Evolutionary conservation across 2,113 vertebrate species (phyloP).

Genomic region (Ifrita kowaldi): DNA sequence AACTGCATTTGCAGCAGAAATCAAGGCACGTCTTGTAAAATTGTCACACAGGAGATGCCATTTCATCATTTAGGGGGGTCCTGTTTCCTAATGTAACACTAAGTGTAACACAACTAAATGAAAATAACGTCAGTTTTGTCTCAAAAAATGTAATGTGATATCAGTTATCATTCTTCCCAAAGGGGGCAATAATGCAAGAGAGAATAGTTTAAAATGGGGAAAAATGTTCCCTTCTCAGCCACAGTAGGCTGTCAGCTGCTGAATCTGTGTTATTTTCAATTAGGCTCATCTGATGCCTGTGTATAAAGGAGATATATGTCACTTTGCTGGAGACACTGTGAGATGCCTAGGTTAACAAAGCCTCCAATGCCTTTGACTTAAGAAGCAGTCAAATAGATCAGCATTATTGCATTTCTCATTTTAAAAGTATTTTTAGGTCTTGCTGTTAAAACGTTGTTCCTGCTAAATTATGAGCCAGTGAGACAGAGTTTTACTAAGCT

Average conservation of each 20-base stretch:
- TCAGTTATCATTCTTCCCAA: not conserved
- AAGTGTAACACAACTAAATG: not conserved
- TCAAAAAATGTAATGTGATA: not conserved
- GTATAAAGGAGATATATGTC: slow-evolving; percentile 18
- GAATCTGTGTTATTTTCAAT: slow-evolving; percentile 52
- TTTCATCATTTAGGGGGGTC: not conserved
- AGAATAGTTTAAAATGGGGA: not conserved
- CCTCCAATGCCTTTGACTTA: not conserved
- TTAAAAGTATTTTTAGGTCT: not conserved
- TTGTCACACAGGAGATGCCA: not conserved
- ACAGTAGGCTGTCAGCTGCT: slow-evolving; percentile 17
- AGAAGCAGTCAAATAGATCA: not conserved
- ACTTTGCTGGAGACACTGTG: not conserved
- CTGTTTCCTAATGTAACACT: not conserved
- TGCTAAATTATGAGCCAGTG: not conserved
- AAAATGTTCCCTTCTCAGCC: not conserved
- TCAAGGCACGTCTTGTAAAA: not conserved
- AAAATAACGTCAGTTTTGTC: not conserved
- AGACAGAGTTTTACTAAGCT: not conserved
- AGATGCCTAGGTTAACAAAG: slow-evolving; percentile 24
- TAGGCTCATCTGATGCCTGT: not conserved
- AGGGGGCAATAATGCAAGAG: not conserved
- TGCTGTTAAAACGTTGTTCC: not conserved
- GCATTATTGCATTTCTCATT: not conserved
- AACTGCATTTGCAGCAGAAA: not conserved